Conservation (phyloP, 2,113 vertebrate genomes). For the Romanogobio albipinnatus region DNA sequence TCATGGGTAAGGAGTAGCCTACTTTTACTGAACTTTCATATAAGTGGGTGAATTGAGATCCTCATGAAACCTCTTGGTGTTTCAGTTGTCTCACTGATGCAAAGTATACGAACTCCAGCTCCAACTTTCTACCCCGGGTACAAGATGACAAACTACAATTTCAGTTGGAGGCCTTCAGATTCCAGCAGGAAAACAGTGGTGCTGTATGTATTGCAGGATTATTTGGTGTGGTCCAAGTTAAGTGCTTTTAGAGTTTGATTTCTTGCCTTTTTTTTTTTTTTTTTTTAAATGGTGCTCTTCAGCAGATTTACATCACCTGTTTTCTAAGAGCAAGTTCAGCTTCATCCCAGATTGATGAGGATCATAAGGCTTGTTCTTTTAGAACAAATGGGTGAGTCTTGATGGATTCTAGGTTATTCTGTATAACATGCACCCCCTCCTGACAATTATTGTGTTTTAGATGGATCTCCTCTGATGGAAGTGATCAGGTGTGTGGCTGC, state of each 20-base stretch:
- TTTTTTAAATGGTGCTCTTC: neutral
- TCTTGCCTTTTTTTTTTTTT: no score
- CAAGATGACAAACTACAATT: neutral
- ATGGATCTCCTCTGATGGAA: neutral
- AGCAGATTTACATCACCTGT: conserved; percentile 20
- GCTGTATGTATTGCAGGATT: conserved; percentile 7
- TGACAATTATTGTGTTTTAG: neutral
- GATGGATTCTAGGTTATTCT: neutral
- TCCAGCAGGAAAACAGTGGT: conserved; percentile 27
- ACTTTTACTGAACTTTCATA: neutral
- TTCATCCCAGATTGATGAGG: neutral
- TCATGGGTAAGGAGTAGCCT: conserved; percentile 8
- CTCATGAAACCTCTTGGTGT: neutral
- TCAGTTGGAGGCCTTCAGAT: conserved; percentile 43
- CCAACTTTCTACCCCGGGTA: conserved; percentile 35
- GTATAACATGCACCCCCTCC: neutral
- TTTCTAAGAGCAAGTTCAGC: conserved; percentile 15
- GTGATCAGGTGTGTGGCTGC: neutral
- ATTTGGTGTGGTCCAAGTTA: neutral
- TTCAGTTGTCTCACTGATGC: conserved; percentile 48
- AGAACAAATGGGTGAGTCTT: conserved; percentile 14
- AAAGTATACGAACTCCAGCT: conserved; percentile 18
- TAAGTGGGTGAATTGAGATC: neutral
- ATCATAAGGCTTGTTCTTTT: conserved; percentile 39
- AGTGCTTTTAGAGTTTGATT: neutral